These are phyloP conservation scores for Microctenopoma lineatum DNA, from an alignment of 2,797 vertebrate species.

Conservation along the genomic window DNA sequence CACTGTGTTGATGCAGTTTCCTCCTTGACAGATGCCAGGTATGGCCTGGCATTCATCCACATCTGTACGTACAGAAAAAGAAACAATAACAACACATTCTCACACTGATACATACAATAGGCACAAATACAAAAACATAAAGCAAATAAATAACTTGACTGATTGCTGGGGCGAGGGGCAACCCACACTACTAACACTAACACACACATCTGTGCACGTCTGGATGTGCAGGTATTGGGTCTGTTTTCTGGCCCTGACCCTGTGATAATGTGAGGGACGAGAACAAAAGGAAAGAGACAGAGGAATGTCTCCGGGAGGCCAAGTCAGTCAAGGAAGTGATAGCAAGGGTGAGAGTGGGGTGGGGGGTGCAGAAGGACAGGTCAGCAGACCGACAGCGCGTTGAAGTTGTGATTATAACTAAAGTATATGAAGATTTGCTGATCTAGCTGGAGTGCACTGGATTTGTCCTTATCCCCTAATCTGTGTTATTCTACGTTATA, in stretches of 20 bases:
- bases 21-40: constrained; percentile 97
- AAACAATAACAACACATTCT: constrained; percentile 14
- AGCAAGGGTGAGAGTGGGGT: constrained; percentile 17
- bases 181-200: not conserved
- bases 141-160: constrained; percentile 4
- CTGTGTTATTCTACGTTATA: constrained; percentile 21
- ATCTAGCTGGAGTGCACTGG: not conserved
- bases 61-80: constrained; percentile 81
- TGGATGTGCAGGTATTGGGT: constrained; percentile 30
- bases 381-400: constrained; percentile 5
- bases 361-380: constrained; percentile 9
- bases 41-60: constrained; percentile 99
- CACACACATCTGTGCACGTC: constrained; percentile 21
- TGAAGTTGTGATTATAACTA: constrained; percentile 7
- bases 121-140: too few relatives aligned
- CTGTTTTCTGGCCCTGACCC: constrained; percentile 29
- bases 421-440: constrained; percentile 1
- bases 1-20: constrained; percentile 99
- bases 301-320: constrained; percentile 92
- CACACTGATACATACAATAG: constrained; percentile 5
- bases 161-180: not conserved
- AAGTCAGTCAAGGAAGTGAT: constrained; percentile 64
- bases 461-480: constrained; percentile 13
- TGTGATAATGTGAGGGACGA: constrained; percentile 43
- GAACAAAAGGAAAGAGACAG: constrained; percentile 32